phyloP scores from a whole-genome alignment of 2,113 vertebrate species.

The Marmota monax region DNA sequence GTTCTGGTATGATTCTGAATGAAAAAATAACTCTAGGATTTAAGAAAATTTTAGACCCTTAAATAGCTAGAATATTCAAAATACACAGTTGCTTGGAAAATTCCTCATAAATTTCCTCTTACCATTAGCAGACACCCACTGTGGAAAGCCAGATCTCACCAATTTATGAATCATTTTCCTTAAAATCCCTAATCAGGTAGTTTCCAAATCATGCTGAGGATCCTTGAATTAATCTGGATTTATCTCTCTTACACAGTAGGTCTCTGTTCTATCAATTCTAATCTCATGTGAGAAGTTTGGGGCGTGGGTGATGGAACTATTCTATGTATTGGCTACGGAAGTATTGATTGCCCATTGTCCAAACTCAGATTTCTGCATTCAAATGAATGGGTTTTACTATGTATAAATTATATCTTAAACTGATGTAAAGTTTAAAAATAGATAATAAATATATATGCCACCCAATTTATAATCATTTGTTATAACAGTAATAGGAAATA shows the following conservation, averaged over 20 bases:
- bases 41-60: not conserved
- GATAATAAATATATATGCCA: not conserved
- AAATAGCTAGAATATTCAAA: constrained; percentile 43
- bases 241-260: not conserved
- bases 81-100: not conserved
- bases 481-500: not conserved
- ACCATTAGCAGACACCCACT: not conserved
- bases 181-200: not conserved
- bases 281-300: not conserved
- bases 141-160: not conserved
- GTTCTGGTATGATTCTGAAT: not conserved
- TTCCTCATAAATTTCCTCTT: not conserved
- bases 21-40: not conserved
- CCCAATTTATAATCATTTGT: not conserved
- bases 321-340: not conserved
- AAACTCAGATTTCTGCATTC: not conserved
- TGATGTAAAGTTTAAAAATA: not conserved
- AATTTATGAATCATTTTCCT: not conserved
- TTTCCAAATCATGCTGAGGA: not conserved
- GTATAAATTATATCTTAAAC: not conserved
- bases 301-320: not conserved
- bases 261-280: not conserved
- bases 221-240: not conserved
- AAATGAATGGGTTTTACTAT: not conserved
- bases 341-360: not conserved